phyloP scores from a whole-genome alignment of 1,140 invertebrate genomes.

The Listronotus oregonensis region DNA sequence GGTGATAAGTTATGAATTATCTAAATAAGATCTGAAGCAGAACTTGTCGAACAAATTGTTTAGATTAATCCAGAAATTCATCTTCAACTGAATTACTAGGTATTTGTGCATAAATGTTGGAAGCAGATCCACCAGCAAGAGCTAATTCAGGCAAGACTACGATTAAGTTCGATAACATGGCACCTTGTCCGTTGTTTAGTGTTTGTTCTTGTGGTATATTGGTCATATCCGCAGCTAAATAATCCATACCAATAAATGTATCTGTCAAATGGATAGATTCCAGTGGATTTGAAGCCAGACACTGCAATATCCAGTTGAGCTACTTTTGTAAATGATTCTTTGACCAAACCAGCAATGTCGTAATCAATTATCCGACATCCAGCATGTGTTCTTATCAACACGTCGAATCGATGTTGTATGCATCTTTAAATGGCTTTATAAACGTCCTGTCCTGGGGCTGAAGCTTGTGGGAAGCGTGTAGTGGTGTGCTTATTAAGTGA shows the following conservation, averaged over 20 bases:
- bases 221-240: conserved; percentile 26
- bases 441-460: conserved; percentile 52
- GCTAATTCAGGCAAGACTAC: no score
- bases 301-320: conserved; percentile 48
- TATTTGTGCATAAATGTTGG: no score
- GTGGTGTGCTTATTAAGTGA: conserved; percentile 51
- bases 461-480: conserved; percentile 46
- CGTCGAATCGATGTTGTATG: conserved; percentile 45
- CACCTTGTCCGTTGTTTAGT: no score
- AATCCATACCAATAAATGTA: conserved; percentile 47
- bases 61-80: no score
- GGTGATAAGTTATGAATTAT: no score
- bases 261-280: conserved; percentile 48
- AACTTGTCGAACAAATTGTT: no score
- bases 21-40: no score
- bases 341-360: no score
- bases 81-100: no score
- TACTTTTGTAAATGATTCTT: conserved; percentile 50
- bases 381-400: conserved; percentile 51
- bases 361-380: conserved; percentile 49
- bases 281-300: conserved; percentile 50
- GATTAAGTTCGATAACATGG: no score
- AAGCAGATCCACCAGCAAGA: no score
- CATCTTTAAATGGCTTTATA: conserved; percentile 54
- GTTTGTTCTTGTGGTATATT: no score